Percentiles rank a stretch among this genome's conserved stretches.
Conservation (phyloP, 2,113 vertebrate genomes). For the Chloroceryle aenea region DNA sequence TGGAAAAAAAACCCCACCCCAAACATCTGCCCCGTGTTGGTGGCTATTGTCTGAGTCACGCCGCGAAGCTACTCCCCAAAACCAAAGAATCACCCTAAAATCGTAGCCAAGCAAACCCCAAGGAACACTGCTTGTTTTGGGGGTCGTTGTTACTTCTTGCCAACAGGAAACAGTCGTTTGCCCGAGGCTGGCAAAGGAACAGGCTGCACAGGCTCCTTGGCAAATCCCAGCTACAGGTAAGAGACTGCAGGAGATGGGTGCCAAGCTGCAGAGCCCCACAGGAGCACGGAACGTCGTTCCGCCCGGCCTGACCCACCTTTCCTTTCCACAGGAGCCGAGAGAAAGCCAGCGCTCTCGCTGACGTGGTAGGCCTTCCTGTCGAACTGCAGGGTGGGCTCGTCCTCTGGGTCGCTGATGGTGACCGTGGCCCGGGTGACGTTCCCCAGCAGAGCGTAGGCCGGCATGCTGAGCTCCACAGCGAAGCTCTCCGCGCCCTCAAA, state of each 20-base stretch:
- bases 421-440: conserved; percentile 79
- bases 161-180: not conserved
- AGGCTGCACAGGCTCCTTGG: not conserved
- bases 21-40: not conserved
- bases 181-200: not conserved
- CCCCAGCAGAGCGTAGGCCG: conserved; percentile 92
- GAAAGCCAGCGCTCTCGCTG: conserved; percentile 85
- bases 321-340: conserved; percentile 87
- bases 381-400: conserved; percentile 92
- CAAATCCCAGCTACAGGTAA: not conserved
- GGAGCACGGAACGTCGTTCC: not conserved
- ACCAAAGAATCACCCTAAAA: not conserved
- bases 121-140: not conserved
- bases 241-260: not conserved
- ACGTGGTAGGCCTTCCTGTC: conserved; percentile 86
- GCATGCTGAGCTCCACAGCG: conserved; percentile 92
- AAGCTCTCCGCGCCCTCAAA: conserved; percentile 91
- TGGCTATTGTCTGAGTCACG: not conserved
- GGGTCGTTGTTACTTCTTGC: not conserved
- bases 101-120: not conserved
- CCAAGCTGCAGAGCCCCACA: not conserved
- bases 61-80: not conserved
- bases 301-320: conserved; percentile 79
- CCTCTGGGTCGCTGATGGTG: conserved; percentile 88
- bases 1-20: not conserved